phyloP scores from a whole-genome alignment of 2,888 invertebrate genomes.

The Caenorhabditis sp. region DNA sequence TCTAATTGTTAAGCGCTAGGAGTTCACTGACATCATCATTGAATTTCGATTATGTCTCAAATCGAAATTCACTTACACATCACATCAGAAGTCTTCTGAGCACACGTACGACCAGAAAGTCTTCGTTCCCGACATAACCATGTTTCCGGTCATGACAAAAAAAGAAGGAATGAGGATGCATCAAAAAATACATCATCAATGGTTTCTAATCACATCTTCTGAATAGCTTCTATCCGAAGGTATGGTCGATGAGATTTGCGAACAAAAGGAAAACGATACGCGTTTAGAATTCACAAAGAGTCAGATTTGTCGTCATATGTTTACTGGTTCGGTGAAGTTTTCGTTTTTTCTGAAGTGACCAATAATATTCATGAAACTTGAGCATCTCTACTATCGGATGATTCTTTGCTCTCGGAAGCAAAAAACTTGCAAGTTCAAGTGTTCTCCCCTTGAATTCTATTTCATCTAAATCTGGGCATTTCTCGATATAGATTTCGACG shows the following conservation, averaged over 20 bases:
- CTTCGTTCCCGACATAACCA: constrained; percentile 1
- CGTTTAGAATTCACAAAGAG: not conserved
- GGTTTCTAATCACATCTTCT: constrained; percentile 22
- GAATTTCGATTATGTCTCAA: constrained; percentile 3
- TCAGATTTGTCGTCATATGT: constrained; percentile 5
- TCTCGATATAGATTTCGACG: not conserved
- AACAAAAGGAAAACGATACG: not conserved
- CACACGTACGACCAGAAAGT: constrained; percentile 31
- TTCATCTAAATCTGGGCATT: not conserved
- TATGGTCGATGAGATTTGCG: not conserved
- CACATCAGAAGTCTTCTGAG: constrained; percentile 28
- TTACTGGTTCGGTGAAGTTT: not conserved
- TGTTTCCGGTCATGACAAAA: constrained; percentile 36
- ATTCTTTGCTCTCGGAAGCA: constrained; percentile 41
- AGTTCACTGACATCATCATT: constrained; percentile 10
- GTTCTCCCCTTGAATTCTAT: constrained; percentile 1
- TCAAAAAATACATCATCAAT: constrained; percentile 8
- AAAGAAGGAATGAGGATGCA: constrained; percentile 4
- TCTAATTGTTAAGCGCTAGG: not conserved
- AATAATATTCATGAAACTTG: not conserved
- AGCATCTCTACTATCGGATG: constrained; percentile 2
- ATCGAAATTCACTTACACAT: constrained; percentile 10
- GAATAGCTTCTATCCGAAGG: not conserved
- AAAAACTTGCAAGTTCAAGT: constrained; percentile 25
- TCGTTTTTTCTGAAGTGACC: not conserved